Evolutionary conservation across 2,888 invertebrate species (phyloP).

Genomic region (Deilephila elpenor): DNA sequence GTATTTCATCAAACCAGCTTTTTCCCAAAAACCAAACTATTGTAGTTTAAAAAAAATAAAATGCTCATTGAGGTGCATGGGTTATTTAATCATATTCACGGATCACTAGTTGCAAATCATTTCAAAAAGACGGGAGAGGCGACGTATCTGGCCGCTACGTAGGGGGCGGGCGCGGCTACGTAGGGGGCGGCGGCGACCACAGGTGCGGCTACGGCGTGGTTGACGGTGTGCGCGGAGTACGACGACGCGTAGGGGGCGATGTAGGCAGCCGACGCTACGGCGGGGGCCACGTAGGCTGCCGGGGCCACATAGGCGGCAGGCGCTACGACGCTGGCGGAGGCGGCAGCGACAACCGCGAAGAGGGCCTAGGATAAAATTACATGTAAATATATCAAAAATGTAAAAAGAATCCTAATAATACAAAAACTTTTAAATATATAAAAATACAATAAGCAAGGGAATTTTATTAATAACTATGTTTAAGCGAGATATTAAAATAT

Average conservation of each 20-base stretch:
- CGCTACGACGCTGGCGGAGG: conserved; percentile 29
- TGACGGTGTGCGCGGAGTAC: conserved; percentile 34
- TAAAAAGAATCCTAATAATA: no score
- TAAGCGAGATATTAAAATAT: no score
- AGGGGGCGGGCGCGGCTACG: conserved; percentile 21
- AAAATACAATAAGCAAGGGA: no score
- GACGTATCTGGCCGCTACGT: conserved; percentile 31
- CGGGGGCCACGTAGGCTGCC: conserved; percentile 33
- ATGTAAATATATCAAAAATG: no score
- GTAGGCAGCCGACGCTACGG: conserved; percentile 32
- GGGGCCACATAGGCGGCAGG: conserved; percentile 31
- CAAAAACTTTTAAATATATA: no score
- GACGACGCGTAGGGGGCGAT: conserved; percentile 37
- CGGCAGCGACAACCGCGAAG: conserved; percentile 27
- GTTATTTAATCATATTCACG: conserved; percentile 7
- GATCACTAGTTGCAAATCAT: conserved; percentile 1
- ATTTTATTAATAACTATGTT: no score
- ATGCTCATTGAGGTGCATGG: background rate
- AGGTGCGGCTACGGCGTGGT: conserved; percentile 35
- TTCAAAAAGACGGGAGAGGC: conserved; percentile 32
- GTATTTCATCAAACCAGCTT: no score
- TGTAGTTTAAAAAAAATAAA: background rate
- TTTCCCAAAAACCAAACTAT: no score
- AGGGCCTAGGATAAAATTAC: conserved; percentile 18
- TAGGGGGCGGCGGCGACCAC: conserved; percentile 27